These are phyloP conservation scores for Trachelus iudaicus DNA, from an alignment of 2,888 invertebrate species.

Conservation along the genomic window DNA sequence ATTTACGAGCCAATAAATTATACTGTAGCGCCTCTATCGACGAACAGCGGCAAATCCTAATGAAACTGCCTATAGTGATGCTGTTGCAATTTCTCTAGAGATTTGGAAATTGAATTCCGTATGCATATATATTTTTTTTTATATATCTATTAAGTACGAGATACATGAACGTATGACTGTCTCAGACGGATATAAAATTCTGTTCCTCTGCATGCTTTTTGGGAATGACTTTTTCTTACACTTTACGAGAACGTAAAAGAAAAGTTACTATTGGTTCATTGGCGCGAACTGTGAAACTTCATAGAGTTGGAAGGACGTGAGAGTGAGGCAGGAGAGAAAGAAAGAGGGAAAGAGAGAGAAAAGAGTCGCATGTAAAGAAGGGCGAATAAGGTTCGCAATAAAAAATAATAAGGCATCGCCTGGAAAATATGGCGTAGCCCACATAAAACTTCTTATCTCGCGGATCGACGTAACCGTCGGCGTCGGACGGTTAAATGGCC, in stretches of 20 bases:
- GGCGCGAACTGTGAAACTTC: neutral
- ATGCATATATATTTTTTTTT: neutral
- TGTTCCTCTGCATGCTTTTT: neutral
- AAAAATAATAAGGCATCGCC: constrained; percentile 50
- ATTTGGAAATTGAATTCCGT: neutral
- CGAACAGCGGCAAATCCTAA: constrained; percentile 49
- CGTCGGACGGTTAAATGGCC: constrained; percentile 43
- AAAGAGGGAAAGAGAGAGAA: neutral
- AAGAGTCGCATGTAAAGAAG: neutral
- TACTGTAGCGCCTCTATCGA: constrained; percentile 32
- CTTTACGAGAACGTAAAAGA: neutral
- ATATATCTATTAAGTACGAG: neutral
- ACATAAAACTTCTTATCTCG: neutral
- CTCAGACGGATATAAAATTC: neutral
- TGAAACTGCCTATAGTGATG: constrained; percentile 31
- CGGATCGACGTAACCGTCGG: neutral
- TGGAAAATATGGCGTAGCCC: neutral
- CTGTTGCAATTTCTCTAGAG: neutral
- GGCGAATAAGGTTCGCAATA: constrained; percentile 29
- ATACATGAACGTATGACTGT: neutral
- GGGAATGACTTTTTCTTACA: neutral
- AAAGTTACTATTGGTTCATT: neutral
- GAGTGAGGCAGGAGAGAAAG: neutral
- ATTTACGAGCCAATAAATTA: constrained; percentile 61
- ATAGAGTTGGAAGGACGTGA: neutral